Conservation (phyloP, 2,888 invertebrate genomes). For the Caenorhabditis drosophilae region DNA sequence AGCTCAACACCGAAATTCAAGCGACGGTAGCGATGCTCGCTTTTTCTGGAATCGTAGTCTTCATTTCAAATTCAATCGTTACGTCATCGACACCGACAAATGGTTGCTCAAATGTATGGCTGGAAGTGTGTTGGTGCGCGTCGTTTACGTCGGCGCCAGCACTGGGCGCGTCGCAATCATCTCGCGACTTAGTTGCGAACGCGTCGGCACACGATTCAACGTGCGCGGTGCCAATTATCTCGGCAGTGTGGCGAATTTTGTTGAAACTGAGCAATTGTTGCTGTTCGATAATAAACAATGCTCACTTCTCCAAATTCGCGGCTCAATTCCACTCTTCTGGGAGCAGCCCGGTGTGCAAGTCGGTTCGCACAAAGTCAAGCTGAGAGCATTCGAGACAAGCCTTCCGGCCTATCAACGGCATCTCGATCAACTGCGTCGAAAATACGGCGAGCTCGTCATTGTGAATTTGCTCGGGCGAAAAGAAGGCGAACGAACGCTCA, state of each 20-base stretch:
- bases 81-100: constrained; percentile 84
- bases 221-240: constrained; percentile 98
- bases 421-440: constrained; percentile 76
- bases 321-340: constrained; percentile 97
- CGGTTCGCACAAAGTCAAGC: constrained; percentile 95
- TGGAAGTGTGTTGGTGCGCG: constrained; percentile 89
- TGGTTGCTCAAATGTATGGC: constrained; percentile 96
- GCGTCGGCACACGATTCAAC: constrained; percentile 94
- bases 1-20: constrained; percentile 85
- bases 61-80: constrained; percentile 88
- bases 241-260: constrained; percentile 99
- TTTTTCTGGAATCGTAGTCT: constrained; percentile 98
- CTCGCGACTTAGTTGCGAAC: constrained; percentile 92
- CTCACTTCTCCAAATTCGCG: constrained; percentile 86
- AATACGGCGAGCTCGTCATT: constrained; percentile 90
- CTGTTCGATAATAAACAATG: constrained; percentile 82
- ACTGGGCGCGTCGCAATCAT: constrained; percentile 93
- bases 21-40: constrained; percentile 85
- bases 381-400: constrained; percentile 91
- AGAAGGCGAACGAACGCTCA: constrained; percentile 94
- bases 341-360: constrained; percentile 94
- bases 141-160: constrained; percentile 93
- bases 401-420: constrained; percentile 86
- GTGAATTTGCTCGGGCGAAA: constrained; percentile 89
- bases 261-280: constrained; percentile 89